Evolutionary conservation across 2,888 invertebrate genomes (phyloP).

Genomic region (Polydesmus complanatus): DNA sequence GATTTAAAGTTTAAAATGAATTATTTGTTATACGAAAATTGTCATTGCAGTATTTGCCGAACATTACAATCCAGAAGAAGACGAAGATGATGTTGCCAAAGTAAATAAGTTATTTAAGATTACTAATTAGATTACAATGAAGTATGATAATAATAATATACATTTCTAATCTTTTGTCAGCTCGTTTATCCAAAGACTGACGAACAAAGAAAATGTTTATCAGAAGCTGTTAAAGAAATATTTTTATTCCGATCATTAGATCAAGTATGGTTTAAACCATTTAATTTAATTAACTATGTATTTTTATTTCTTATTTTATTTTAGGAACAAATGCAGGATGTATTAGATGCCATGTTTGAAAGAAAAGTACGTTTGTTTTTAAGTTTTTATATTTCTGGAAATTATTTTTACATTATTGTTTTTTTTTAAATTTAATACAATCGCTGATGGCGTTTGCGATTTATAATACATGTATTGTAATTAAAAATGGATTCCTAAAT

Average conservation of each 20-base stretch:
- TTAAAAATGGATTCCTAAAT: neutral
- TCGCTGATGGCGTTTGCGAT: neutral
- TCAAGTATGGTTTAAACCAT: slow-evolving; percentile 40
- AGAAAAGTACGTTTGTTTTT: slow-evolving; percentile 39
- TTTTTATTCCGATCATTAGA: slow-evolving; percentile 88
- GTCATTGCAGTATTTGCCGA: slow-evolving; percentile 12
- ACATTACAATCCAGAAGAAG: slow-evolving; percentile 15
- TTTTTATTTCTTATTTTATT: slow-evolving; percentile 1
- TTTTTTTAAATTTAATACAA: neutral
- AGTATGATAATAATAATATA: neutral
- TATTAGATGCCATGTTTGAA: slow-evolving; percentile 97
- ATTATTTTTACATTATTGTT: neutral
- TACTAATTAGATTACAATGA: neutral
- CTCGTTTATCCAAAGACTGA: slow-evolving; percentile 87
- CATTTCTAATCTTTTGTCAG: too few species aligned
- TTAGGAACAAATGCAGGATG: slow-evolving; percentile 70
- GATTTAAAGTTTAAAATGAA: neutral
- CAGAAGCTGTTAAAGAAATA: slow-evolving; percentile 80
- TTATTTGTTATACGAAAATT: neutral
- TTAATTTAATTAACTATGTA: neutral
- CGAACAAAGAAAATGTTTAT: slow-evolving; percentile 74
- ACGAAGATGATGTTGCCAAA: slow-evolving; percentile 13
- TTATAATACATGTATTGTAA: neutral
- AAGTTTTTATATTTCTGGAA: neutral
- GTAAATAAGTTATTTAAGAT: neutral